These are phyloP conservation scores for Strongylocentrotus purpuratus DNA, from an alignment of 35 echinoderm and acorn worm species.

Conservation along the genomic window DNA sequence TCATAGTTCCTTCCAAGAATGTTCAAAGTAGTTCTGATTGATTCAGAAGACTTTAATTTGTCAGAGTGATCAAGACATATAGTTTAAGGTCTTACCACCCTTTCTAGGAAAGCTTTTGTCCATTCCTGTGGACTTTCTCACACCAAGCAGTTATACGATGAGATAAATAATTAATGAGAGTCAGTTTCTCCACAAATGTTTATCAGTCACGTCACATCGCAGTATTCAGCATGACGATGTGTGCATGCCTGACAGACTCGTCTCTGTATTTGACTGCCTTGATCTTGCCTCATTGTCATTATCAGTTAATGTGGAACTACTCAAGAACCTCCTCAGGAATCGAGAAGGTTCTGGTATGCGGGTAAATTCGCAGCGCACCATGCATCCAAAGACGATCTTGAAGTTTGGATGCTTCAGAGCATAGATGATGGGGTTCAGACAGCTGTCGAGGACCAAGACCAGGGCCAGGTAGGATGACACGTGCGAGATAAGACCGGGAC, in stretches of 20 bases:
- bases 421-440: slow-evolving; percentile 83
- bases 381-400: slow-evolving; percentile 59
- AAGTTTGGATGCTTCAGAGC: slow-evolving; percentile 80
- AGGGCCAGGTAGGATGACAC: slow-evolving; percentile 54
- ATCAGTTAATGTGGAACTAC: slow-evolving; percentile 19
- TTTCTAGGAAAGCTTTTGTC: too few species aligned
- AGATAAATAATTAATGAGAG: background rate
- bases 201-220: background rate
- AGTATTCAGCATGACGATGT: slow-evolving; percentile 27
- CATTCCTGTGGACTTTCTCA: too few species aligned
- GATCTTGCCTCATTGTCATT: slow-evolving; percentile 42
- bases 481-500: slow-evolving; percentile 29
- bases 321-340: slow-evolving; percentile 33
- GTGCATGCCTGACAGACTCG: slow-evolving; percentile 20
- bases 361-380: slow-evolving; percentile 64
- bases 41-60: too few species aligned
- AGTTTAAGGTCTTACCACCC: too few species aligned
- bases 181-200: background rate
- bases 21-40: background rate
- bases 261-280: slow-evolving; percentile 41
- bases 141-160: background rate
- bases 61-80: too few species aligned
- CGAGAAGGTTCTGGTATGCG: slow-evolving; percentile 74
- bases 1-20: background rate
- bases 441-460: slow-evolving; percentile 72